A percentile compares a stretch with the other conserved stretches of the same genome.
Conservation (phyloP, 2,888 invertebrate genomes). For the Drosophila subquinaria region DNA sequence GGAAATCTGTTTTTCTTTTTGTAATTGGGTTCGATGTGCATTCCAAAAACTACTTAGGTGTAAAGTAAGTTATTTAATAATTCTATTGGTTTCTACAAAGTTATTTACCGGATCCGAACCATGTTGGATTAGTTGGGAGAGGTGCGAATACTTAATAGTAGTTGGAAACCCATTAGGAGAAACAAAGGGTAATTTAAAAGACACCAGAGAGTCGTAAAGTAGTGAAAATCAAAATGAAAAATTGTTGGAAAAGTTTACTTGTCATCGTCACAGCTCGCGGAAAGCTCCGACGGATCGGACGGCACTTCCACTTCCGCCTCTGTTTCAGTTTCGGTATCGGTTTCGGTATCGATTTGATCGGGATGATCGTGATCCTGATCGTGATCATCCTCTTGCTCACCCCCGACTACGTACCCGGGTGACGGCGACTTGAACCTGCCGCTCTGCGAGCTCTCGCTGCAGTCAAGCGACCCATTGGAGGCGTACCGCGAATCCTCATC, state of each 20-base stretch:
- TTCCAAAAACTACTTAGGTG: slow-evolving; percentile 4
- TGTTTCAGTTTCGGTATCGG: slow-evolving; percentile 34
- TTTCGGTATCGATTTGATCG: slow-evolving; percentile 21
- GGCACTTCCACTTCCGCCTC: slow-evolving; percentile 16
- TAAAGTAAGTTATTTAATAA: neutral
- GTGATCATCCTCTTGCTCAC: slow-evolving; percentile 26
- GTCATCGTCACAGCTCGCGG: slow-evolving; percentile 63
- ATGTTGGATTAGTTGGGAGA: slow-evolving; percentile 1
- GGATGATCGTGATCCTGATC: slow-evolving; percentile 6
- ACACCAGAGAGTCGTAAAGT: slow-evolving; percentile 29
- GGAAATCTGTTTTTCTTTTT: neutral
- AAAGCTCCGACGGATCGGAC: slow-evolving; percentile 51
- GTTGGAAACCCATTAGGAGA: slow-evolving; percentile 7
- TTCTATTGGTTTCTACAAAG: slow-evolving; percentile 5
- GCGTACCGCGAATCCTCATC: slow-evolving; percentile 68
- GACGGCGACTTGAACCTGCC: slow-evolving; percentile 84
- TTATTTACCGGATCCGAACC: slow-evolving; percentile 9
- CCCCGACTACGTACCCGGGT: slow-evolving; percentile 83
- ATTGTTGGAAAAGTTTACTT: slow-evolving; percentile 71
- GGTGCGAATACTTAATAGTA: slow-evolving; percentile 18
- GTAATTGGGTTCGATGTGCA: neutral
- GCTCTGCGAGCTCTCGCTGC: slow-evolving; percentile 79
- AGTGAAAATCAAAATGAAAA: slow-evolving; percentile 25
- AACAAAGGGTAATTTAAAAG: slow-evolving; percentile 1
- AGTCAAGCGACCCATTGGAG: slow-evolving; percentile 79